Percentiles rank a stretch among this genome's conserved stretches.
phyloP scores from a whole-genome alignment of 2,797 vertebrate species.

The Onychomys torridus region DNA sequence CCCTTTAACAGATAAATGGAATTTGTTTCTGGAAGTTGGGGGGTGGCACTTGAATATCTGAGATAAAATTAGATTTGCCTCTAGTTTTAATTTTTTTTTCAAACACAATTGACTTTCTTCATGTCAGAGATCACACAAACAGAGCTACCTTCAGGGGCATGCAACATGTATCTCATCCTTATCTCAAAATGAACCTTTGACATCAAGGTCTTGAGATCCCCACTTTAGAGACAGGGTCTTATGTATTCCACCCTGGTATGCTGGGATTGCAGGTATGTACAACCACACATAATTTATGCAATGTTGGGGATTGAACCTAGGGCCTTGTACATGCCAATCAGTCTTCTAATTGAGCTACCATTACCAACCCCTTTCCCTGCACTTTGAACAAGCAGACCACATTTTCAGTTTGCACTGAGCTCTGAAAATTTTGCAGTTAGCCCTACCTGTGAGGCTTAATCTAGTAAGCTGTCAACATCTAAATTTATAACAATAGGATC shows the following conservation, averaged over 20 bases:
- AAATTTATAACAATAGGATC: neutral
- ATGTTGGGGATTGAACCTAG: neutral
- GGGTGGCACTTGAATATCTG: constrained; percentile 5
- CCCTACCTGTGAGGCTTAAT: neutral
- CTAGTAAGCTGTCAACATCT: neutral
- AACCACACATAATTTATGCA: neutral
- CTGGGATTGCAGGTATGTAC: neutral
- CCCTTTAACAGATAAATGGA: neutral
- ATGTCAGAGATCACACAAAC: neutral
- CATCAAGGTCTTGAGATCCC: neutral
- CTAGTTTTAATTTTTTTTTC: neutral
- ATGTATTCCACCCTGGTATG: neutral
- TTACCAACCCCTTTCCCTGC: neutral
- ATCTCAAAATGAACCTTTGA: neutral
- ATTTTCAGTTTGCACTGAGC: neutral
- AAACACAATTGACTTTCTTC: neutral
- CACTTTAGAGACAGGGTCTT: neutral
- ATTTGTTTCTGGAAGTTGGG: constrained; percentile 24
- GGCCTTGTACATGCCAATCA: neutral
- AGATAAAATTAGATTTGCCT: constrained; percentile 42
- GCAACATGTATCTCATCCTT: neutral
- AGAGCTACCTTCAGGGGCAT: neutral
- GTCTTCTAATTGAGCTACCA: neutral
- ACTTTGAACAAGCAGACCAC: neutral
- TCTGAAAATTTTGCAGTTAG: neutral